Evolutionary conservation across 2,797 vertebrate species (phyloP), one percentile per base, ranked within the genome.

Genomic region (Darevskia nairensis): DNA sequence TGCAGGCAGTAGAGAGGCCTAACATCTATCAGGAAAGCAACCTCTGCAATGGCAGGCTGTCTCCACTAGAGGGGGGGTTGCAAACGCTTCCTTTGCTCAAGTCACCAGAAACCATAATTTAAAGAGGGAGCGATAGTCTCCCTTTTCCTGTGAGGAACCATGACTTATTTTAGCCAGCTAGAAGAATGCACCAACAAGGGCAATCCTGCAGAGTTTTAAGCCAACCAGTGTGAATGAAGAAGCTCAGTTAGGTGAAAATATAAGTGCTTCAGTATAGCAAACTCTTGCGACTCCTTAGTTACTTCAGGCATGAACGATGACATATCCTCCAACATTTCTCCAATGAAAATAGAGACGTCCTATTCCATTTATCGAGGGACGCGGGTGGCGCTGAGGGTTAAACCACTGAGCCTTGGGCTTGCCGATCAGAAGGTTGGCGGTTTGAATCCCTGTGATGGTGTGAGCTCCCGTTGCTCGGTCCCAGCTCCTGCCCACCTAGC

Each of bases 21-120:
- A 13, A 35, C 1, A 0, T 0, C 0, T n/a, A 75, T 35, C 44
- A 7, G 3, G 0, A 69, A 85, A 41, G n/a, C 78, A 0, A 80
- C 79, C 82, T 75, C 29, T 88, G 25, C 76, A 41, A 9, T 93
- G 95, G 84, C 85, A 88, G 71, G 64, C 79, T 89, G 89, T 88
- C 92, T 92, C 97, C 97, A 96, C 97, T 96, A 97, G 97, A 97
- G 96, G 96, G 86, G 94, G 94, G 93, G 95, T 94, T 89, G 77
- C 89, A 82, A 0, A 91, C 84, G 94, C 95, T 90, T 94, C 55
- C 41, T 90, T 55, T 92, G 89, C 15, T 78, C 46, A 89, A 90
- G 89, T 21, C 41, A 89, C 74, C 61, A 13, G 3, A 72, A 78
- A 59, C 59, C 64, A 66, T 32, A 77, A 66, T 86, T 89, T 29